A percentile compares a stretch with the other conserved stretches of the same genome.
Evolutionary conservation across 2,113 vertebrate species (phyloP).

Genomic region (Dicentrarchus labrax): DNA sequence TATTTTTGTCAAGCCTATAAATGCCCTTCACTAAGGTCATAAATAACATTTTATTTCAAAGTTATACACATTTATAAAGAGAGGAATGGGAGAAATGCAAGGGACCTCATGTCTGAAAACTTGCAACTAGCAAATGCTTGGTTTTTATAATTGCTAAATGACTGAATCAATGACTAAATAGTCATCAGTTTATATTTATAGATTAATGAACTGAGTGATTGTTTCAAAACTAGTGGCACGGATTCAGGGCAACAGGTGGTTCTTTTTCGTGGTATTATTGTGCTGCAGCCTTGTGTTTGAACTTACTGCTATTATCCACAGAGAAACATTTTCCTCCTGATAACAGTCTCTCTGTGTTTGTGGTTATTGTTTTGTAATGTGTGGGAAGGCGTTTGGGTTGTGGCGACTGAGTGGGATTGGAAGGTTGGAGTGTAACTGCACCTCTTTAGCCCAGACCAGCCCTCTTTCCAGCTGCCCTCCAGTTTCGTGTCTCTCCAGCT

Average conservation of each 20-base stretch:
- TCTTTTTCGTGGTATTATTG: background rate
- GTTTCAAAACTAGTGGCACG: background rate
- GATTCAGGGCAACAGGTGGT: slow-evolving; percentile 3
- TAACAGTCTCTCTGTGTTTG: slow-evolving; percentile 1
- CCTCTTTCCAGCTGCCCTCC: slow-evolving; percentile 25
- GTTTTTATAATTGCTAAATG: background rate
- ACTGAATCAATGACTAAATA: background rate
- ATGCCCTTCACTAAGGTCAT: background rate
- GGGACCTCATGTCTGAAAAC: background rate
- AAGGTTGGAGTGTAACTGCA: slow-evolving; percentile 1
- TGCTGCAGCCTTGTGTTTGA: background rate
- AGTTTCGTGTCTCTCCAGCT: slow-evolving; percentile 1
- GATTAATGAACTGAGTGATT: background rate
- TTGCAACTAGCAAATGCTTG: background rate
- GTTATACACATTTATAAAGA: background rate
- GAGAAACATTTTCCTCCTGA: background rate
- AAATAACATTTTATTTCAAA: background rate
- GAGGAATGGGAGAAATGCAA: background rate
- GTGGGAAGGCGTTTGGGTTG: slow-evolving; percentile 7
- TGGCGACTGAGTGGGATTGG: background rate
- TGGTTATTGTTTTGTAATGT: background rate
- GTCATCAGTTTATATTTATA: background rate
- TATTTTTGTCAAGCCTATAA: background rate
- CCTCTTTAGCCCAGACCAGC: slow-evolving; percentile 8
- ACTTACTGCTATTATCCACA: background rate